Evolutionary conservation across 2,888 invertebrate genomes (phyloP), one percentile per base, ranked within the genome.

Genomic region (Mesorhabditis spiculigera): DNA sequence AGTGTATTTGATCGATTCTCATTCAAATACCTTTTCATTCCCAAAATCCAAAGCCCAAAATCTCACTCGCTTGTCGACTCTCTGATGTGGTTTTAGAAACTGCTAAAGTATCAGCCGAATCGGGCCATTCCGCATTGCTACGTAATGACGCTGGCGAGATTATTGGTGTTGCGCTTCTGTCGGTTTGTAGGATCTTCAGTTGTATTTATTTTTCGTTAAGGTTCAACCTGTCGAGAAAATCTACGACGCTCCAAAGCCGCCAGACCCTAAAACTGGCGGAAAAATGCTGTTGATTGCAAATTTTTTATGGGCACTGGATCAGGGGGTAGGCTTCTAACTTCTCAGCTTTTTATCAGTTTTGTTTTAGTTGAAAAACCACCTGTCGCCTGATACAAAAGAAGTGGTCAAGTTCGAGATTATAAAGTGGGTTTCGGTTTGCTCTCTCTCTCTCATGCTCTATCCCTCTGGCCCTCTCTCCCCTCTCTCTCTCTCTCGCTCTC

Each of bases 61-160:
- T 50, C 28, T 28, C 28, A 28, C 28, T 28, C 28, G 28, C 28
- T 28, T 28, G 28, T 28, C 28, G 28, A 28, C 28, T 28, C 28
- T 28, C 28, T 28, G 28, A 28, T 28, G 28, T 28, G 28, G 28
- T 28, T 50, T n/a, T n/a, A 50, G 58, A 50, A 50, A 50, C n/a
- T n/a, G n/a, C 58, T 13, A 10, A 50, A 50, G 58, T n/a, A 13
- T 50, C 58, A n/a, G 58, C n/a, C 10, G 8, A 10, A n/a, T 13
- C 10, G 10, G 58, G 58, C n/a, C 58, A 50, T n/a, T 50, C 58
- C 10, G 58, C 58, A n/a, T 13, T 50, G n/a, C 8, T 50, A 10
- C 58, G 58, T 10, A 50, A 50, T 50, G 58, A 50, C 58, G 58
- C 58, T 50, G 58, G 58, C 8, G 58, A 50, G 58, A 50, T 50